Evolutionary conservation across 2,888 invertebrate genomes (phyloP).

Genomic region (Pheosia gnoma): DNA sequence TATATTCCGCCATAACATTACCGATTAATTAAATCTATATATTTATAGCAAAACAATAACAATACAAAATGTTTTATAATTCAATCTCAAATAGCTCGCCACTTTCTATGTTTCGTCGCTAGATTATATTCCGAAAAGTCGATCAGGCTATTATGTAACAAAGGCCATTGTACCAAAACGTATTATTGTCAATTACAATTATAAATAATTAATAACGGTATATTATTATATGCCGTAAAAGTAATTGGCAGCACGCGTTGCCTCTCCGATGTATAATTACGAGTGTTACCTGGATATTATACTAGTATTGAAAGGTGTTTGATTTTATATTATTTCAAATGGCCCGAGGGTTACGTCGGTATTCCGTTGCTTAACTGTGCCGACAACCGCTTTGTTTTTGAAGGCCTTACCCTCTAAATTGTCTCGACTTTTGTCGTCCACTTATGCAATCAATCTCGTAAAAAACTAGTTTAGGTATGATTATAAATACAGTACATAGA

Average conservation of each 20-base stretch:
- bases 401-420: too few relatives aligned
- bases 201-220: slow-evolving; percentile 52
- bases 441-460: too few relatives aligned
- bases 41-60: too few relatives aligned
- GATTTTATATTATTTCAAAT: slow-evolving; percentile 35
- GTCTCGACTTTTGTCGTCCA: too few relatives aligned
- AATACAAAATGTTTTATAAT: too few relatives aligned
- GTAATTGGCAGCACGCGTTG: slow-evolving; percentile 62
- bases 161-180: slow-evolving; percentile 35
- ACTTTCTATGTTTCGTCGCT: too few relatives aligned
- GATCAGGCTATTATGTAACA: slow-evolving; percentile 7
- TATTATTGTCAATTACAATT: slow-evolving; percentile 34
- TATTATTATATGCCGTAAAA: slow-evolving; percentile 63
- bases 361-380: slow-evolving; percentile 3
- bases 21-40: too few relatives aligned
- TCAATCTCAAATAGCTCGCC: too few relatives aligned
- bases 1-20: too few relatives aligned
- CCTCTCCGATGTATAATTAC: slow-evolving; percentile 39
- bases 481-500: background rate
- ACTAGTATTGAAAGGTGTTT: slow-evolving; percentile 36
- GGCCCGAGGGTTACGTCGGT: slow-evolving; percentile 6
- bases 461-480: too few relatives aligned
- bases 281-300: slow-evolving; percentile 37
- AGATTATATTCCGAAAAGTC: background rate
- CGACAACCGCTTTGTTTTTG: too few relatives aligned